Evolutionary conservation across 1,140 invertebrate species (phyloP).

Genomic region (Drosophila suzukii): DNA sequence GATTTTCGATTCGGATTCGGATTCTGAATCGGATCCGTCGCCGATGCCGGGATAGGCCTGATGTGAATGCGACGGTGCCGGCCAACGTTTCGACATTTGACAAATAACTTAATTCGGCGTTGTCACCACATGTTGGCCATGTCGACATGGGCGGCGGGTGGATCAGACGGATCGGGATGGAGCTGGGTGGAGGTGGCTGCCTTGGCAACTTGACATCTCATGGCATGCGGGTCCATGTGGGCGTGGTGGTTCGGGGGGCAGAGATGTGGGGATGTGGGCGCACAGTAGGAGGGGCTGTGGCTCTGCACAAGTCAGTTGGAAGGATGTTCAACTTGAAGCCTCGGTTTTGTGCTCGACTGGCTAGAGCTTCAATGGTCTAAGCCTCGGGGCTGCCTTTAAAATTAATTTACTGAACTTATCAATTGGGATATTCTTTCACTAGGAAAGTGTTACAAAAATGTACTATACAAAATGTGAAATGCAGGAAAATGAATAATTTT

Average conservation of each 20-base stretch:
- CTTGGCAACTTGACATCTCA: conserved; percentile 31
- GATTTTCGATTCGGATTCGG: conserved; percentile 10
- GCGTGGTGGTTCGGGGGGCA: not conserved
- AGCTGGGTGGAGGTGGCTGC: not conserved
- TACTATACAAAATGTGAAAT: too few relatives aligned
- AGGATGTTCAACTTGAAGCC: conserved; percentile 38
- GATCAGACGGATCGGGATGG: not conserved
- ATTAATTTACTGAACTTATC: conserved; percentile 23
- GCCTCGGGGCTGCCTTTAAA: conserved; percentile 22
- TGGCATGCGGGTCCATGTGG: conserved; percentile 20
- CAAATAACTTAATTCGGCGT: conserved; percentile 79
- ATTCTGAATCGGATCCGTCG: conserved; percentile 1
- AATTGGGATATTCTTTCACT: not conserved
- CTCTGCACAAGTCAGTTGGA: conserved; percentile 43
- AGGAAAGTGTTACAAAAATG: too few relatives aligned
- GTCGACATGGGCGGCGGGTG: not conserved
- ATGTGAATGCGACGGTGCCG: conserved; percentile 34
- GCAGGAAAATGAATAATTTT: too few relatives aligned
- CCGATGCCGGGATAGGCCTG: conserved; percentile 28
- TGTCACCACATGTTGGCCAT: conserved; percentile 72
- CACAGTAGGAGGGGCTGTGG: conserved; percentile 9
- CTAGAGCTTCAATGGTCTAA: conserved; percentile 20
- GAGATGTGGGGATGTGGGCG: not conserved
- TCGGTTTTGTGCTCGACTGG: conserved; percentile 48
- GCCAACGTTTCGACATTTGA: conserved; percentile 70